Percentiles rank a stretch among this genome's conserved stretches.
These are phyloP conservation scores for Tympanuchus pallidicinctus DNA, from an alignment of 2,113 vertebrate genomes.

Conservation along the genomic window DNA sequence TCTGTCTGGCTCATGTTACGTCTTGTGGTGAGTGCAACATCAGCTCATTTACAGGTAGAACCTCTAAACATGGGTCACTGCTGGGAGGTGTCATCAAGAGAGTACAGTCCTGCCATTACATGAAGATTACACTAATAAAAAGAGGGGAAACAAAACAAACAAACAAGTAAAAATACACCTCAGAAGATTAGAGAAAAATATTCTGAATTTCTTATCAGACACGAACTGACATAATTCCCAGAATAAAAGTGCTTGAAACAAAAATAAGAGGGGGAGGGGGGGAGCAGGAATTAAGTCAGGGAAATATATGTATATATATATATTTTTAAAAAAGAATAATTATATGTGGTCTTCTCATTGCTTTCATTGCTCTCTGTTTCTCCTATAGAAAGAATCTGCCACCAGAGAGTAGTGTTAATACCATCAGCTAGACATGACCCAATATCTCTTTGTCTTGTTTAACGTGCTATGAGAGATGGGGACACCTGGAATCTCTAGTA, in stretches of 20 bases:
- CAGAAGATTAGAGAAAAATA: not conserved
- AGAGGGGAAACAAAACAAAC: not conserved
- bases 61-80: not conserved
- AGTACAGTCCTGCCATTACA: not conserved
- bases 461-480: not conserved
- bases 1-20: not conserved
- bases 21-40: not conserved
- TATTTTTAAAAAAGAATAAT: too few species aligned
- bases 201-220: not conserved
- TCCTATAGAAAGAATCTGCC: not conserved
- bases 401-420: not conserved
- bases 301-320: not conserved
- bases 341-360: not conserved
- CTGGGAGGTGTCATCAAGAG: not conserved
- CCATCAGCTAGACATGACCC: accelerated
- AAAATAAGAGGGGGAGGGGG: not conserved
- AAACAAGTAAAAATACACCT: not conserved
- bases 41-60: not conserved
- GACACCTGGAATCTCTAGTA: not conserved
- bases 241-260: not conserved
- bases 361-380: not conserved
- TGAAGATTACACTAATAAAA: not conserved
- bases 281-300: not conserved
- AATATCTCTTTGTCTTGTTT: not conserved
- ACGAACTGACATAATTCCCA: not conserved